Evolutionary conservation across 2,113 vertebrate genomes (phyloP).

Genomic region (Pterocles orientalis): DNA sequence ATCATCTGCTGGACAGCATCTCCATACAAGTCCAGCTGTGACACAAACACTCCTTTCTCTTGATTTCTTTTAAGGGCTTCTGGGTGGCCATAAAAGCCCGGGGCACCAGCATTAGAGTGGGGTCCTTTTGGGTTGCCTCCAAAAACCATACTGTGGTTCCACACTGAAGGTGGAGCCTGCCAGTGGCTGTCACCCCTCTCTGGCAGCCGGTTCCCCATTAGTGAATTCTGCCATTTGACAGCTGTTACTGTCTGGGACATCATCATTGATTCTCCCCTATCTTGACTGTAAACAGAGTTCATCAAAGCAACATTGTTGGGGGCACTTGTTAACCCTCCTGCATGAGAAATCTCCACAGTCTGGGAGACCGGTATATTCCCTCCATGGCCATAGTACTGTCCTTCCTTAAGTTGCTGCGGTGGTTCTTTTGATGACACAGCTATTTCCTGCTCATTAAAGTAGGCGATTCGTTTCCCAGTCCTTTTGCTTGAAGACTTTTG

Average conservation of each 20-base stretch:
- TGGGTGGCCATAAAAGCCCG: slow-evolving; percentile 78
- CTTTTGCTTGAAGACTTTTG: slow-evolving; percentile 90
- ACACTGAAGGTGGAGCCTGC: slow-evolving; percentile 83
- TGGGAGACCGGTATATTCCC: slow-evolving; percentile 72
- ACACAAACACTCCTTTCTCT: slow-evolving; percentile 81
- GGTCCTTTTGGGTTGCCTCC: slow-evolving; percentile 76
- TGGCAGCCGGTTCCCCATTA: slow-evolving; percentile 84
- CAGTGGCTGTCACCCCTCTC: slow-evolving; percentile 84
- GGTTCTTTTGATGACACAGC: slow-evolving; percentile 80
- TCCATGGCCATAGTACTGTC: slow-evolving; percentile 81
- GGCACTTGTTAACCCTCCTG: slow-evolving; percentile 72
- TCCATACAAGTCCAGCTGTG: slow-evolving; percentile 80
- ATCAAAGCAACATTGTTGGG: slow-evolving; percentile 83
- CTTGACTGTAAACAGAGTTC: slow-evolving; percentile 88
- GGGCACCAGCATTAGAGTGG: slow-evolving; percentile 69
- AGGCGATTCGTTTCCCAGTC: slow-evolving; percentile 89
- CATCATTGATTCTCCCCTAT: slow-evolving; percentile 86
- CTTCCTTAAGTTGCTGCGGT: slow-evolving; percentile 82
- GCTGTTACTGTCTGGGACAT: slow-evolving; percentile 87
- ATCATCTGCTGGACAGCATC: slow-evolving; percentile 82
- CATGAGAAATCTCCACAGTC: slow-evolving; percentile 76
- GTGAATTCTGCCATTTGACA: slow-evolving; percentile 79
- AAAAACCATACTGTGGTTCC: slow-evolving; percentile 85
- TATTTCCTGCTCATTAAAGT: slow-evolving; percentile 84
- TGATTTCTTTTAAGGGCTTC: slow-evolving; percentile 77